A percentile compares a stretch with the other conserved stretches of the same genome.
Conservation (phyloP, 2,113 vertebrate genomes). For the Zosterops hypoxanthus region DNA sequence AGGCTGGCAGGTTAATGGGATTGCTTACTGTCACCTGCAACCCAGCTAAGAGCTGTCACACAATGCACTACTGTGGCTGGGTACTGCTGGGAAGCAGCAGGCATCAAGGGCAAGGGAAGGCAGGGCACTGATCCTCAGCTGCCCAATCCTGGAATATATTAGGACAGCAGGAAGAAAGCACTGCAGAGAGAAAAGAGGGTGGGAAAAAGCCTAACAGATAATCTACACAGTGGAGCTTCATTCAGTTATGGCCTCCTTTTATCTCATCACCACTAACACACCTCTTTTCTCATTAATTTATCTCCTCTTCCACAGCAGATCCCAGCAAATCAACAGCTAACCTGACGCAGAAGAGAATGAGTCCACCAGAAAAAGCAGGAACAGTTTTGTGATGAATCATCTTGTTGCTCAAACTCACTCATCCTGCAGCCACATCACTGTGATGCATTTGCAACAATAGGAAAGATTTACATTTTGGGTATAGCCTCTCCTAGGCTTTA, state of each 20-base stretch:
- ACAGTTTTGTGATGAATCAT: not conserved
- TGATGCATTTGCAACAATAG: not conserved
- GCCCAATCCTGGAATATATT: not conserved
- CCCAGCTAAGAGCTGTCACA: not conserved
- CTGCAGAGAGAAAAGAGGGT: not conserved
- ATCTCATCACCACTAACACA: not conserved
- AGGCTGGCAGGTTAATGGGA: not conserved
- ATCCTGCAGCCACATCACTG: not conserved
- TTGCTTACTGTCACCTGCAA: not conserved
- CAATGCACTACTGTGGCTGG: rapidly evolving
- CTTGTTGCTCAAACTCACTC: not conserved
- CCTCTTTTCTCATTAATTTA: not conserved
- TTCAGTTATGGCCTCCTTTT: not conserved
- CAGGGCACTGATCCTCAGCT: not conserved
- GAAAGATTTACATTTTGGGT: not conserved
- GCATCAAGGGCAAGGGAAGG: not conserved
- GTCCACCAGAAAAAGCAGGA: not conserved
- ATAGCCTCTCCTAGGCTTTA: not conserved
- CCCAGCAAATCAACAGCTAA: not conserved
- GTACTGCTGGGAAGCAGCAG: not conserved
- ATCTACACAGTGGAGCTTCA: not conserved
- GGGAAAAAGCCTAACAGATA: not conserved
- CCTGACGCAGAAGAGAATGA: not conserved
- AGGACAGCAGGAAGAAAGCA: not conserved
- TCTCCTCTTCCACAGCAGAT: not conserved